Evolutionary conservation across 2,888 invertebrate species (phyloP), one percentile per base, ranked within the genome.

Genomic region (Eustalomyia histrio): DNA sequence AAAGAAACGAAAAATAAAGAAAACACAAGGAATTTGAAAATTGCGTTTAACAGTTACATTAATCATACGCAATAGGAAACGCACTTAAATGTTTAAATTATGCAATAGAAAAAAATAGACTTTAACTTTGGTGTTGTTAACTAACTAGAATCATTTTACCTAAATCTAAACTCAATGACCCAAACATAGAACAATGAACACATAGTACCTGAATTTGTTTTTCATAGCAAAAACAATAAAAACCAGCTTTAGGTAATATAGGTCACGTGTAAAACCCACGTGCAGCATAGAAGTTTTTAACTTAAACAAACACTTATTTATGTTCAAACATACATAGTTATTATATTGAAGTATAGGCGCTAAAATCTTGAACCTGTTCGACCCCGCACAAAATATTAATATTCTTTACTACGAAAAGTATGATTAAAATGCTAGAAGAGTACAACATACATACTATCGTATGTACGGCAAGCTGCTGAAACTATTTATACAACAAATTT

Each of bases 21-120:
- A 58, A 43, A 73, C 14, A 7, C 47, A 21, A 33, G 7, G 10
- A 43, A 52, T 72, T 74, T 75, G 39, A 60, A 78, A 60, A 55
- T 80, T 85, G 87, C 89, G 88, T 89, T 87, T 86, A 85, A 83
- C 83, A 85, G 78, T 80, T 83, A 85, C 89, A 88, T 89, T 86
- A 88, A 88, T 88, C 88, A 89, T 83, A 83, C 83, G 80, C 83
- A 81, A 82, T 78, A 75, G 78, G 74, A 81, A 81, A 81, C 78
- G 71, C 81, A 81, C 61, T 81, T 74, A 74, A 81, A 74, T 75
- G 72, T 65, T 69, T 52, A 67, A 80, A 72, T 55, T 52, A 75
- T 5, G 60, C 57, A 21, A 60, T 33, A 24, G 14, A 9, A 33
- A 63, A 33, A 16, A 29, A 35, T 7, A 64, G 7, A 29, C 29